These are phyloP conservation scores for Dryoscopus gambensis DNA, from an alignment of 2,113 vertebrate species.

Conservation along the genomic window DNA sequence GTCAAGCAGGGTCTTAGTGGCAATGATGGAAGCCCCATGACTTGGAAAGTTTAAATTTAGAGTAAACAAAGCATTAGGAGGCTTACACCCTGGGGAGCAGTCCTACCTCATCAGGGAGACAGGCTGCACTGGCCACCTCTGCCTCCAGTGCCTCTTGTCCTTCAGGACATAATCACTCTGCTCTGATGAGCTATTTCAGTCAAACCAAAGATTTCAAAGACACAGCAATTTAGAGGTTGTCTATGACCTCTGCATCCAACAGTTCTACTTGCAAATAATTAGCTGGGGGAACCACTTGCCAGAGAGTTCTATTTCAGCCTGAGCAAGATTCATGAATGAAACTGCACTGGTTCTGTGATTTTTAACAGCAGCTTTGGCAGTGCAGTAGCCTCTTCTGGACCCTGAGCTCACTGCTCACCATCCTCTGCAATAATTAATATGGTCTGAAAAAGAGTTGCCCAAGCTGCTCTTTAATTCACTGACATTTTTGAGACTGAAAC, in stretches of 20 bases:
- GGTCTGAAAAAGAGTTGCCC: not conserved
- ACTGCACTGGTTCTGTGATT: not conserved
- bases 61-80: constrained; percentile 48
- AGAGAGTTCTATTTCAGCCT: not conserved
- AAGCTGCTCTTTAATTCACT: not conserved
- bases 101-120: not conserved
- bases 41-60: constrained; percentile 45
- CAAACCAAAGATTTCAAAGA: not conserved
- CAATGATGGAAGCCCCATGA: constrained; percentile 27
- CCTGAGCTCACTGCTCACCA: not conserved
- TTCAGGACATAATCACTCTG: not conserved
- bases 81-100: not conserved
- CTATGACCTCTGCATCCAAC: not conserved
- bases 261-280: not conserved
- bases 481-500: not conserved
- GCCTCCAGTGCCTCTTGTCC: not conserved
- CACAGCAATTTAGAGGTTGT: not conserved
- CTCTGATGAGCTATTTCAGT: not conserved
- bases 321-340: not conserved
- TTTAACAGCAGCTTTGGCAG: not conserved
- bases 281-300: not conserved
- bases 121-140: not conserved
- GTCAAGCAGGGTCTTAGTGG: not conserved
- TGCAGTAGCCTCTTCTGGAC: not conserved
- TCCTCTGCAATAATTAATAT: not conserved